These are phyloP conservation scores for Motacilla alba DNA, from an alignment of 2,113 vertebrate genomes.

Conservation along the genomic window DNA sequence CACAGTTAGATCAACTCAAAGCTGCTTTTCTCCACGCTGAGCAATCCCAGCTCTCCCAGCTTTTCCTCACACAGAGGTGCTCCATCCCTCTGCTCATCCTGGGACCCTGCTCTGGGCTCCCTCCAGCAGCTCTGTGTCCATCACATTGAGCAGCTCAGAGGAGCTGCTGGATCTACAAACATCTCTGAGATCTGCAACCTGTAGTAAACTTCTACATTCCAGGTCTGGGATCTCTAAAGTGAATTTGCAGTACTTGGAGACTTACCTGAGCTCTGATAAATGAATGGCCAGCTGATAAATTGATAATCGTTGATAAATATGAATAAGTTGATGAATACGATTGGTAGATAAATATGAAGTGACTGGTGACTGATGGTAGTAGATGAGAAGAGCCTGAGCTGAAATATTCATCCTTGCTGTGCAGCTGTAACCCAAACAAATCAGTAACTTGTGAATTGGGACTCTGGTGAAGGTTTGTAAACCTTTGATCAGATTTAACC, in stretches of 20 bases:
- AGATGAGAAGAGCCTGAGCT: neutral
- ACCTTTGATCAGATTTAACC: neutral
- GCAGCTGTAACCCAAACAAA: neutral
- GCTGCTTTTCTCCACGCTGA: neutral
- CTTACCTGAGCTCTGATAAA: neutral
- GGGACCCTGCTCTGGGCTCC: fast-evolving
- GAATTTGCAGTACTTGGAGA: neutral
- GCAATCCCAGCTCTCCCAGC: neutral
- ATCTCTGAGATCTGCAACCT: neutral
- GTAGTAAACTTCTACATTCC: neutral
- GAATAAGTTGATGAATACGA: neutral
- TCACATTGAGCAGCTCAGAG: neutral
- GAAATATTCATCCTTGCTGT: neutral
- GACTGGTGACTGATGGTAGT: neutral
- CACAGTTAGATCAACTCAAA: neutral
- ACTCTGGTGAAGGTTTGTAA: neutral
- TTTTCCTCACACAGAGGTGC: neutral
- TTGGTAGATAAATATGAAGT: neutral
- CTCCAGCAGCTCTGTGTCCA: neutral
- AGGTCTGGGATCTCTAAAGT: neutral
- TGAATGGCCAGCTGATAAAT: neutral
- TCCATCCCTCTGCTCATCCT: neutral
- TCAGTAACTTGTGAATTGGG: neutral
- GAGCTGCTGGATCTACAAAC: neutral
- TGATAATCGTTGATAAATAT: neutral